Evolutionary conservation across 2,888 invertebrate genomes (phyloP), one percentile per base, ranked within the genome.

Genomic region (Heliconius aoede): DNA sequence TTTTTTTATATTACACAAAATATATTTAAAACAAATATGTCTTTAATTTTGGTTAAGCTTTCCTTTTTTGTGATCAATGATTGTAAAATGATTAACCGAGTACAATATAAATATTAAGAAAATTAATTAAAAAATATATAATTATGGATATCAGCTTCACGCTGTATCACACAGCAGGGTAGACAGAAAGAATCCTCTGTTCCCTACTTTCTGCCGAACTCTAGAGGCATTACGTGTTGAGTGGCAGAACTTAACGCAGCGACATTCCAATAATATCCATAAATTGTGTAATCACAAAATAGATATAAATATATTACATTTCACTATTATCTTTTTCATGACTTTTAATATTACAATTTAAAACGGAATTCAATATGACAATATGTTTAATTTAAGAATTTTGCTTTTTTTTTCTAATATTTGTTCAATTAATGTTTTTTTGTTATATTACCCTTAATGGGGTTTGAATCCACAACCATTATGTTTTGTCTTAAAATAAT

Each of bases 401-500:
- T 7, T 46, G 18, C 18, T 8, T 46, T 18, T 7, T 18, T 46
- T 18, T 46, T 46, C 46, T 46, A 46, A 46, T 46, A 46, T 55
- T n/a, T 55, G n/a, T n/a, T 55, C 7, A 21, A 9, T n/a, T 0
- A n/a, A 55, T 55, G 8, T n/a, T 55, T 55, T n/a, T n/a, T 46
- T 15, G 13, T 46, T 60, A 60, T 13, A 60, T 60, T 60, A 15
- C 24, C 24, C 26, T 60, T 26, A 60, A 26, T 60, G 60, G 60
- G 60, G 60, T 60, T 60, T 60, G 26, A 26, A 60, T 60, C 60
- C 60, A 60, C 60, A 60, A 60, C 60, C 60, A 26, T 60, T 26
- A 60, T 24, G 58, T 58, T 24, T 21, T 21, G 46, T 46, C 46
- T 46, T 21, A 46, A 46, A 3, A 21, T 46, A 24, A 60, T 11